Percentiles rank a stretch among this genome's conserved stretches.
phyloP scores from a whole-genome alignment of 2,797 vertebrate species.

The Microchirus variegatus region DNA sequence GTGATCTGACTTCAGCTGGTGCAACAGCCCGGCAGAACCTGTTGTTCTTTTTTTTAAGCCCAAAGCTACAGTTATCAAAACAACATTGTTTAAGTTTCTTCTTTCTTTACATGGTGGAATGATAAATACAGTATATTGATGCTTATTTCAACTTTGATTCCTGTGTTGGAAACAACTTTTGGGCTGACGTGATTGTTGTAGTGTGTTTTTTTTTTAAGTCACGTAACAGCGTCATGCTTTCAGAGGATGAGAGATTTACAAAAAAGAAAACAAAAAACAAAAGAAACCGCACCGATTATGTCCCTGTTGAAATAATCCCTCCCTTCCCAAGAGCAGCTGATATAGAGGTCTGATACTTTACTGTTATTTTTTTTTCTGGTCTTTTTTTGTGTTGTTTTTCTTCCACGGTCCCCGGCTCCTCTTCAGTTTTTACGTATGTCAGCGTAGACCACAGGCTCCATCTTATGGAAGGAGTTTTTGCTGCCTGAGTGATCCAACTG shows the following conservation, averaged over 20 bases:
- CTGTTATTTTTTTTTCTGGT: constrained; percentile 21
- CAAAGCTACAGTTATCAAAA: constrained; percentile 13
- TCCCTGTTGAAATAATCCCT: constrained; percentile 61
- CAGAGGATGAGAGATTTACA: constrained; percentile 41
- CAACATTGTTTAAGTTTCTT: not conserved
- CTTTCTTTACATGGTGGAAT: not conserved
- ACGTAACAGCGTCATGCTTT: constrained; percentile 60
- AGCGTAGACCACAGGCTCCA: constrained; percentile 94
- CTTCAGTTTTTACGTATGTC: constrained; percentile 93
- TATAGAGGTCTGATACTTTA: constrained; percentile 67
- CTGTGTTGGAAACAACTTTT: constrained; percentile 9
- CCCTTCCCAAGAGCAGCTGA: constrained; percentile 68
- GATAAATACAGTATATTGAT: constrained; percentile 13
- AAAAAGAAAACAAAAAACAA: constrained; percentile 5
- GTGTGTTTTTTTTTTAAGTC: constrained; percentile 27
- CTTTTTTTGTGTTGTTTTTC: constrained; percentile 14
- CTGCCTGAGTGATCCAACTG: constrained; percentile 94
- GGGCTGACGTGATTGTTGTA: constrained; percentile 13
- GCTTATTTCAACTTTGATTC: constrained; percentile 16
- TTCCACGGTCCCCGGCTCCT: constrained; percentile 53
- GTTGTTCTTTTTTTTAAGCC: not conserved
- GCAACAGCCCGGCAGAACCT: constrained; percentile 44
- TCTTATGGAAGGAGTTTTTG: constrained; percentile 93
- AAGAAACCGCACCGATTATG: constrained; percentile 50
- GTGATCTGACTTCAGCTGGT: constrained; percentile 12